phyloP scores from a whole-genome alignment of 2,113 vertebrate species.

The Rhynchopsitta pachyrhyncha region DNA sequence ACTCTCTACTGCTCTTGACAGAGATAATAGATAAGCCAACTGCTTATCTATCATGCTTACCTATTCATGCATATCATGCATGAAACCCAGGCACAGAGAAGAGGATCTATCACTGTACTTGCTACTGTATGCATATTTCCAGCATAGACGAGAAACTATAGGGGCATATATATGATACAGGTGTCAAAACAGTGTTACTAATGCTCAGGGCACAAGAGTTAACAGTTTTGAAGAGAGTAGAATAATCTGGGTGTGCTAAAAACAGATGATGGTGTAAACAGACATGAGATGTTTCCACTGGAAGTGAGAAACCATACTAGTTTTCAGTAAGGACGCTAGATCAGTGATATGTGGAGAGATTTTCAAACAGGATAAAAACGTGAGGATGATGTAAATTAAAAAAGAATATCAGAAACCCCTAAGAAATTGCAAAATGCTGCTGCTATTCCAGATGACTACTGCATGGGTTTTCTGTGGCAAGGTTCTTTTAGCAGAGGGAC shows the following conservation, averaged over 20 bases:
- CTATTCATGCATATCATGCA: neutral
- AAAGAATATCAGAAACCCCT: neutral
- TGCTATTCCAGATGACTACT: neutral
- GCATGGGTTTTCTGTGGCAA: neutral
- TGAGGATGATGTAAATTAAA: neutral
- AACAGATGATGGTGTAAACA: neutral
- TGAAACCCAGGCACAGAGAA: neutral
- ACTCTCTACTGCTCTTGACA: neutral
- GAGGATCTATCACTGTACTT: neutral
- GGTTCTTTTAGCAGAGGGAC: neutral
- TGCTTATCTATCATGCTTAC: neutral
- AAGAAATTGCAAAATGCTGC: neutral
- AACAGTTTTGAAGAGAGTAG: neutral
- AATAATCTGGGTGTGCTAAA: neutral
- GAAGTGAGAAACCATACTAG: neutral
- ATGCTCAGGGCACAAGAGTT: neutral
- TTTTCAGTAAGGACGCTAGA: neutral
- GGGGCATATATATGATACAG: neutral
- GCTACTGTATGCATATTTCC: neutral
- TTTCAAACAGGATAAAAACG: neutral
- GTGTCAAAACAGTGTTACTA: neutral
- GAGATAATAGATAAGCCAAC: neutral
- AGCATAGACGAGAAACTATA: neutral
- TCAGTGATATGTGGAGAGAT: neutral
- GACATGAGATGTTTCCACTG: neutral